Evolutionary conservation across 2,113 vertebrate genomes (phyloP), one percentile per base, ranked within the genome.

Genomic region (Smithornis capensis): DNA sequence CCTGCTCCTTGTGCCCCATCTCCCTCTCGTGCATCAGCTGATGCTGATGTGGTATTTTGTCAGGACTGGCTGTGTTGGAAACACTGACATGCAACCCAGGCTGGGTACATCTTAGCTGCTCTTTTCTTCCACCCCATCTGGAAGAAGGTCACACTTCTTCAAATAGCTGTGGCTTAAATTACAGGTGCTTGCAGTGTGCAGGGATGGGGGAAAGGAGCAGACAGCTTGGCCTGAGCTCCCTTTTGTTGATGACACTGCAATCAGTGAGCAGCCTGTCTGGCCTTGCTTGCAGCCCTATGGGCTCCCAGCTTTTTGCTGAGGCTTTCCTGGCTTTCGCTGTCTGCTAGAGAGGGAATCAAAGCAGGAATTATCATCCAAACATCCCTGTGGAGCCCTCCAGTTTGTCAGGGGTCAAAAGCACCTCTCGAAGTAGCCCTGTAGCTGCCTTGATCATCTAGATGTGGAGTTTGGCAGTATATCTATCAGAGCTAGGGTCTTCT

Each of bases 121-220:
- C 65, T 83, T 74, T 71, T 40, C 45, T 88, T 90, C 76, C 27
- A 27, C 12, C 8, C n/a, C 27, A 63, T 87, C 75, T 94, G 47
- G 64, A 95, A 92, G 83, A 91, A 91, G 82, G 90, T 96, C 85
- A 86, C 47, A 2, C 42, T 93, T 91, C 84, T 85, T 68, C 78
- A 83, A 63, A 90, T 83, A 95, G 82, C 87, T 59, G 9, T 52
- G 29, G 45, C 52, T 93, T 87, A 77, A 93, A 76, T 86, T 88
- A 78, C 79, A 86, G 60, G 52, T 7, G 4, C 75, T 31, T 0
- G 15, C 78, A 37, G 31, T 24, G 24, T 7, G 19, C 4, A 1
- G 42, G 64, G 38, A 35, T 28, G 12, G 28, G 24, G 9, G 10
- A 70, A 35, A 71, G 47, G 64, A 87, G 77, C n/a, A 9, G n/a